A percentile compares a stretch with the other conserved stretches of the same genome.
These are phyloP conservation scores for Apotomis capreana DNA, from an alignment of 2,888 invertebrate genomes.

Conservation along the genomic window DNA sequence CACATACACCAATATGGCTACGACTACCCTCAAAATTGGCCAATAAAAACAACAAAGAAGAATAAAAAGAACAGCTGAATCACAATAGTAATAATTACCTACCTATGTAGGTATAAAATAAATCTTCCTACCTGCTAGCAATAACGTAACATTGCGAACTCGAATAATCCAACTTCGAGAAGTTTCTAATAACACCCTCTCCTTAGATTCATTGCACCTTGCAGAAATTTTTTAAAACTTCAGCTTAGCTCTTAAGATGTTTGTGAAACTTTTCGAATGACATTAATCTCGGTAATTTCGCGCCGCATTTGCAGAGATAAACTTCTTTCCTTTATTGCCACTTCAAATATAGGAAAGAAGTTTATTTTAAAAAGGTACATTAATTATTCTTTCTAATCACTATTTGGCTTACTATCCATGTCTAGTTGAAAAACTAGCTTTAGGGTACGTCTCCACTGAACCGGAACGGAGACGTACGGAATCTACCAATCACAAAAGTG, in stretches of 20 bases:
- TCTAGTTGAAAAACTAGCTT: too few species aligned
- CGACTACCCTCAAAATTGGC: too few species aligned
- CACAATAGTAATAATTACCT: too few species aligned
- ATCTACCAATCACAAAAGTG: too few species aligned
- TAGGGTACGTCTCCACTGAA: too few species aligned
- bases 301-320: conserved; percentile 51
- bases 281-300: conserved; percentile 69
- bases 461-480: too few species aligned
- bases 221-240: conserved; percentile 71
- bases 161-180: conserved; percentile 63
- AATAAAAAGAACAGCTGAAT: too few species aligned
- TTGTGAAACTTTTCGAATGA: conserved; percentile 69
- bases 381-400: background rate
- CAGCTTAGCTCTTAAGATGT: conserved; percentile 60
- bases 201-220: conserved; percentile 76
- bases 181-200: conserved; percentile 73
- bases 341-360: background rate
- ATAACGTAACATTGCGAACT: conserved; percentile 44
- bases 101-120: too few species aligned
- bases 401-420: background rate
- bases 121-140: background rate
- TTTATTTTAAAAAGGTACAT: background rate
- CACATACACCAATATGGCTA: too few species aligned
- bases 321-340: conserved; percentile 11
- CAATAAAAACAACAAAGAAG: too few species aligned